Percentiles rank a stretch among this genome's conserved stretches.
Conservation (phyloP, 2,888 invertebrate genomes). For the Pyralis farinalis region DNA sequence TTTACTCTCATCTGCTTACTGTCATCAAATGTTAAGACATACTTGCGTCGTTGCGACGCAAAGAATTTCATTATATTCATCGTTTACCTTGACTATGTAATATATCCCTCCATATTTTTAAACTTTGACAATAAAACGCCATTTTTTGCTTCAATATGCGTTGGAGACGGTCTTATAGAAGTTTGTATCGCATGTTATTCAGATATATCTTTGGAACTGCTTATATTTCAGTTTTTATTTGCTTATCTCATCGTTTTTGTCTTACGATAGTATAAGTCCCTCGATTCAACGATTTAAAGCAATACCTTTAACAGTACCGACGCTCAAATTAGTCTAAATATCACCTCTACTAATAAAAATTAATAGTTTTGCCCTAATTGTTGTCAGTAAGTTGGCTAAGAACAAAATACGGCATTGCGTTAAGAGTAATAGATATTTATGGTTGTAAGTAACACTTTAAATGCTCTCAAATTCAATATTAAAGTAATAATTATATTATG, state of each 20-base stretch:
- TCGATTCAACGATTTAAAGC: conserved; percentile 62
- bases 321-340: conserved; percentile 67
- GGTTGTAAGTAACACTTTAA: background rate
- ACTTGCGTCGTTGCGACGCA: conserved; percentile 12
- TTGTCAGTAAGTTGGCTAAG: conserved; percentile 4
- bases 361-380: conserved; percentile 8
- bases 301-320: conserved; percentile 53
- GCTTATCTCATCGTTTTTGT: conserved; percentile 19
- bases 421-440: conserved; percentile 6
- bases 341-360: conserved; percentile 47
- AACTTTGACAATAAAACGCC: conserved; percentile 57
- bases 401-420: conserved; percentile 3
- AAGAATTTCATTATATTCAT: conserved; percentile 27
- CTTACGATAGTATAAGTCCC: conserved; percentile 26
- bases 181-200: conserved; percentile 21
- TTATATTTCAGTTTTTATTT: conserved; percentile 18
- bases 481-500: conserved; percentile 1
- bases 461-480: background rate
- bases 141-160: conserved; percentile 23
- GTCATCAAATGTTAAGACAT: conserved; percentile 17
- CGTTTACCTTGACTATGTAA: conserved; percentile 25
- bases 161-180: conserved; percentile 20
- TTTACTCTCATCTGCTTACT: conserved; percentile 21
- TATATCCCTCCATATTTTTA: conserved; percentile 39
- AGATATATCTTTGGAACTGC: conserved; percentile 18